A percentile compares a stretch with the other conserved stretches of the same genome.
phyloP scores from a whole-genome alignment of 2,113 vertebrate species.

The Hippocampus comes region DNA sequence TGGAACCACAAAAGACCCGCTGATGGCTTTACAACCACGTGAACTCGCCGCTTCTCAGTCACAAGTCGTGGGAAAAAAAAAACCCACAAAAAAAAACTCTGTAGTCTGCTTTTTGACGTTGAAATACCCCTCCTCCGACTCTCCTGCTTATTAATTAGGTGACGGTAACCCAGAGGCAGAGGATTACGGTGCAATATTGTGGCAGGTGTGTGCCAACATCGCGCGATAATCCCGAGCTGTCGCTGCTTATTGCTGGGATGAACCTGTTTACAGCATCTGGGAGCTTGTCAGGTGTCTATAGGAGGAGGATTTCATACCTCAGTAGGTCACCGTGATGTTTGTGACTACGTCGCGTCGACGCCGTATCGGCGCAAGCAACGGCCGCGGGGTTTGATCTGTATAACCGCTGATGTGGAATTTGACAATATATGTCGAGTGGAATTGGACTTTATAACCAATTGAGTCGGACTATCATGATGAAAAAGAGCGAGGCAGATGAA shows the following conservation, averaged over 20 bases:
- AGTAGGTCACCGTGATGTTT: background rate
- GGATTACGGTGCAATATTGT: slow-evolving; percentile 60
- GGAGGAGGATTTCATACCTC: background rate
- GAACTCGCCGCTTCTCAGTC: slow-evolving; percentile 8
- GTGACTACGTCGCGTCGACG: too few species aligned
- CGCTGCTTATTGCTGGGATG: slow-evolving; percentile 47
- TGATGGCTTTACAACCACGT: slow-evolving; percentile 52
- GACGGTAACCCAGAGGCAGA: slow-evolving; percentile 42
- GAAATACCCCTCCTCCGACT: slow-evolving; percentile 9
- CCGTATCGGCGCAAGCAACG: background rate
- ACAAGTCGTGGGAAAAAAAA: background rate
- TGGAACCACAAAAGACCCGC: slow-evolving; percentile 53
- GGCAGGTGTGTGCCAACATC: slow-evolving; percentile 61
- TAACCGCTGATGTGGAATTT: too few species aligned
- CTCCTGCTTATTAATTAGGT: slow-evolving; percentile 48
- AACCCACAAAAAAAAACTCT: background rate
- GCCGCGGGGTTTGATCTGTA: too few species aligned
- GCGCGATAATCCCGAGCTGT: slow-evolving; percentile 56
- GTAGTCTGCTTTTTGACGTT: slow-evolving; percentile 9
- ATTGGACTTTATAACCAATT: too few species aligned
- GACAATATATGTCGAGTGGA: too few species aligned
- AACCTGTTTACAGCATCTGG: slow-evolving; percentile 58
- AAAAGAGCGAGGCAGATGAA: too few species aligned
- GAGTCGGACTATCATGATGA: too few species aligned
- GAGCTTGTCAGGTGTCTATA: slow-evolving; percentile 2